Evolutionary conservation across 1,140 invertebrate genomes (phyloP), one percentile per base, ranked within the genome.

Genomic region (Helicorthomorpha holstii): DNA sequence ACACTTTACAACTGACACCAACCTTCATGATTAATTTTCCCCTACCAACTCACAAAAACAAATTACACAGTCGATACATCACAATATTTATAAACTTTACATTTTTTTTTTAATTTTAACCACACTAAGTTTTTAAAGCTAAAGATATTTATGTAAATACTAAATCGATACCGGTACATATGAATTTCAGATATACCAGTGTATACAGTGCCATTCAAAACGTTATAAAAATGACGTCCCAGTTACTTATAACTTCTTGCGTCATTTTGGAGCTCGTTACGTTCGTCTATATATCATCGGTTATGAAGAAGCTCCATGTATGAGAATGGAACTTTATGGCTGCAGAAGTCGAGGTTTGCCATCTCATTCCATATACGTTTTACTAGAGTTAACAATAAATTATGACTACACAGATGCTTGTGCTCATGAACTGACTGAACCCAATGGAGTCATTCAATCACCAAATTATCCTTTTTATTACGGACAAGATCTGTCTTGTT

Each of bases 401-500:
- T 43, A 19, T 26, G 24, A 3, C 1, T 22, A 48, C 57, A 2
- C 21, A 58, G 56, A 29, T 14, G 44, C 41, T 23, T 58, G 53
- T 41, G 54, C 51, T 34, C 25, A 29, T 10, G 34, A 56, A 14
- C 48, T 55, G 25, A 48, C 27, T n/a, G 38, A 49, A 14, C 29
- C 51, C 23, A 27, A 51, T 46, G 60, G 60, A 12, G 50, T 45
- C 1, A 57, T 61, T 4, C 26, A 43, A 12, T 61, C 60, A n/a
- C 60, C 60, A 41, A 58, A 58, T 29, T 56, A 61, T 45, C 60
- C 60, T 4, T 54, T 41, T 38, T 61, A 61, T 49, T 61, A 61
- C 26, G 60, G 59, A 1, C 60, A 61, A 54, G 58, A 59, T 46
- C 56, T 55, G 22, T 54, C 53, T 0, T 61, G 60, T 29, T 50